A percentile compares a stretch with the other conserved stretches of the same genome.
Evolutionary conservation across 2,888 invertebrate species (phyloP).

Genomic region (Ecliptopera silaceata): DNA sequence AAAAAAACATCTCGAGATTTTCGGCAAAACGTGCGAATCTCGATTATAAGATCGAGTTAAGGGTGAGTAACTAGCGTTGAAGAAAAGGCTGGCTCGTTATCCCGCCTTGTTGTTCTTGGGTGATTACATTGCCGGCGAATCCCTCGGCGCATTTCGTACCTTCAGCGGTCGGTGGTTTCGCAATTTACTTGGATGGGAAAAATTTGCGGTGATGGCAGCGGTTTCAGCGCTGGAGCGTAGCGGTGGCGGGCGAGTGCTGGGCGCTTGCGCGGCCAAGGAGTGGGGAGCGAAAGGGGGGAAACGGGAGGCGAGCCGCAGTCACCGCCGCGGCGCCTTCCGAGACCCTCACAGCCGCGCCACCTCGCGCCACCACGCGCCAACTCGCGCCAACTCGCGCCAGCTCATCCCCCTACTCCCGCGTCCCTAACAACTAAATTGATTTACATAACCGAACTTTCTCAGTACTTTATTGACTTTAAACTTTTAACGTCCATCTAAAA

Average conservation of each 20-base stretch:
- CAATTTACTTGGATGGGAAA: conserved; percentile 77
- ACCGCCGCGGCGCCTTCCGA: conserved; percentile 56
- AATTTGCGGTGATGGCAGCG: conserved; percentile 62
- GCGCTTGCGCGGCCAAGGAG: conserved; percentile 54
- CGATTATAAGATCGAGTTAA: conserved; percentile 64
- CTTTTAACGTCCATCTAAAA: conserved; percentile 29
- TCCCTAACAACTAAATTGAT: conserved; percentile 71
- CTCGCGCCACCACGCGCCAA: conserved; percentile 34
- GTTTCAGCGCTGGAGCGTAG: conserved; percentile 35
- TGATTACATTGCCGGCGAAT: conserved; percentile 69
- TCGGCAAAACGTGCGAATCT: conserved; percentile 50
- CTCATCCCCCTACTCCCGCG: conserved; percentile 39
- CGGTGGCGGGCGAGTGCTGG: conserved; percentile 39
- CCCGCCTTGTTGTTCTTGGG: conserved; percentile 66
- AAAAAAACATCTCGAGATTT: conserved; percentile 22
- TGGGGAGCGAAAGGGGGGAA: conserved; percentile 41
- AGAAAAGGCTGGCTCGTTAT: conserved; percentile 63
- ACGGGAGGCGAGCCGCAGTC: conserved; percentile 47
- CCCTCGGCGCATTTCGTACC: conserved; percentile 63
- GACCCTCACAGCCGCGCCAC: conserved; percentile 49
- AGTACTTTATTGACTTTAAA: conserved; percentile 53
- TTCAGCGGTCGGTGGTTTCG: conserved; percentile 69
- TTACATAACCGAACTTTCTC: conserved; percentile 58
- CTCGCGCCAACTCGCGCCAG: conserved; percentile 43
- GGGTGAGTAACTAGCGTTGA: conserved; percentile 58